These are phyloP conservation scores for Nudaria mundana DNA, from an alignment of 2,888 invertebrate species.

Conservation along the genomic window DNA sequence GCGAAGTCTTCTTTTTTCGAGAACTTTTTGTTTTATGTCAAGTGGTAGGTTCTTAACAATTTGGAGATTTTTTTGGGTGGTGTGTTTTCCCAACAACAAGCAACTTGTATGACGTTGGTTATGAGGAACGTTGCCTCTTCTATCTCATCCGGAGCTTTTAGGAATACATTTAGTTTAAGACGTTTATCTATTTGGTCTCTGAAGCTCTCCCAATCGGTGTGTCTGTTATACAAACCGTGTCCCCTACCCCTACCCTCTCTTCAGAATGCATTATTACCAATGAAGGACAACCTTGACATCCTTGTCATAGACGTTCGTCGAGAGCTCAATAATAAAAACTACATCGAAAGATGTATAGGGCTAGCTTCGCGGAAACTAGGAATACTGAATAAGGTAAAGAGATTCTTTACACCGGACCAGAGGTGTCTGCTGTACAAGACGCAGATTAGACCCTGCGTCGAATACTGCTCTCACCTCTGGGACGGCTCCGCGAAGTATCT, in stretches of 20 bases:
- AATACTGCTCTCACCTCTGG: too few relatives aligned
- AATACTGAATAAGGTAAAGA: too few relatives aligned
- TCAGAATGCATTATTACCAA: too few relatives aligned
- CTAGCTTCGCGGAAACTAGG: too few relatives aligned
- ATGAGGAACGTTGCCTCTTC: conserved; percentile 5
- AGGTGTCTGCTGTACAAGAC: too few relatives aligned
- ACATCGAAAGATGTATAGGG: too few relatives aligned
- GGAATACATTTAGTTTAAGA: conserved; percentile 7
- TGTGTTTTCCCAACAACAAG: conserved; percentile 6
- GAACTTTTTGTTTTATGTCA: conserved; percentile 4
- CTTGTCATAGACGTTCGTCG: too few relatives aligned
- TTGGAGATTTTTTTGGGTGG: not conserved
- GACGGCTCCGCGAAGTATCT: too few relatives aligned
- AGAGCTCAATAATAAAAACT: too few relatives aligned
- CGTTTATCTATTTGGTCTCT: conserved; percentile 5
- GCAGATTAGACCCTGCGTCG: too few relatives aligned
- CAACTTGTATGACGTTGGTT: conserved; percentile 9
- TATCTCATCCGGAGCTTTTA: conserved; percentile 9
- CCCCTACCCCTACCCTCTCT: too few relatives aligned
- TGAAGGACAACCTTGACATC: not conserved
- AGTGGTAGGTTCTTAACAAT: not conserved
- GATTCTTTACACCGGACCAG: too few relatives aligned
- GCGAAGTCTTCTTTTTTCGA: conserved; percentile 14
- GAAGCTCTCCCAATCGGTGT: conserved; percentile 18
- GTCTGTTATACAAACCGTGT: conserved; percentile 10